phyloP scores from a whole-genome alignment of 2,888 invertebrate species.

The Nemoura dubitans region DNA sequence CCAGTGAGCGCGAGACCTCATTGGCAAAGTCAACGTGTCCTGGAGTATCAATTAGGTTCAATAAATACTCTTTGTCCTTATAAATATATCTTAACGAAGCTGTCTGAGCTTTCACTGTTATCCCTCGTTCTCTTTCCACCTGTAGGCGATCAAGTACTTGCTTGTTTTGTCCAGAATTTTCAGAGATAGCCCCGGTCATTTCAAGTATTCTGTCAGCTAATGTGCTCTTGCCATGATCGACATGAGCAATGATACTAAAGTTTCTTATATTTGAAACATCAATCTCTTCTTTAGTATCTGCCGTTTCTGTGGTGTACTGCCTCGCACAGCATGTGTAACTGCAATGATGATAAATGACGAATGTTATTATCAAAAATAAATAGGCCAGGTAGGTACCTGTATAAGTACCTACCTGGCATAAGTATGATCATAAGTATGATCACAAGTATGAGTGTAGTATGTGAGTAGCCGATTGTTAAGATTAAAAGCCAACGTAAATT shows the following conservation, averaged over 20 bases:
- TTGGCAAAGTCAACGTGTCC: slow-evolving; percentile 98
- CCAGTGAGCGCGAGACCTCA: slow-evolving; percentile 88
- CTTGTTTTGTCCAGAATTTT: slow-evolving; percentile 70
- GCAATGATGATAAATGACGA: not conserved
- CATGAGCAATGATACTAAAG: slow-evolving; percentile 98
- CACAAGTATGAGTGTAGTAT: too few relatives aligned
- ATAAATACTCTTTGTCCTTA: slow-evolving; percentile 74
- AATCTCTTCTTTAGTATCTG: slow-evolving; percentile 53
- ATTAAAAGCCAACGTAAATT: too few relatives aligned
- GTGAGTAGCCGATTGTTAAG: too few relatives aligned
- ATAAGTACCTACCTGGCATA: too few relatives aligned
- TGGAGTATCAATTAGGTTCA: slow-evolving; percentile 97
- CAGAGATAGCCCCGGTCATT: slow-evolving; percentile 82
- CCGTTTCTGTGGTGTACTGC: slow-evolving; percentile 13
- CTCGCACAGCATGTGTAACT: not conserved
- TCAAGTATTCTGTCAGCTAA: slow-evolving; percentile 95
- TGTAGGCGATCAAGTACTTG: slow-evolving; percentile 81
- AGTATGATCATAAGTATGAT: too few relatives aligned
- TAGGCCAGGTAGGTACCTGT: too few relatives aligned
- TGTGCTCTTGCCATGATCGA: slow-evolving; percentile 98
- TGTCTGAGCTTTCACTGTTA: slow-evolving; percentile 98
- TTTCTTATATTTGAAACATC: slow-evolving; percentile 75
- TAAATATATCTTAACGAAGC: slow-evolving; percentile 85
- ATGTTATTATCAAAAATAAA: too few relatives aligned
- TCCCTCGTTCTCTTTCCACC: slow-evolving; percentile 95